Evolutionary conservation across 1,140 invertebrate species (phyloP), one percentile per base, ranked within the genome.

Genomic region (Drosophila fuyamai): DNA sequence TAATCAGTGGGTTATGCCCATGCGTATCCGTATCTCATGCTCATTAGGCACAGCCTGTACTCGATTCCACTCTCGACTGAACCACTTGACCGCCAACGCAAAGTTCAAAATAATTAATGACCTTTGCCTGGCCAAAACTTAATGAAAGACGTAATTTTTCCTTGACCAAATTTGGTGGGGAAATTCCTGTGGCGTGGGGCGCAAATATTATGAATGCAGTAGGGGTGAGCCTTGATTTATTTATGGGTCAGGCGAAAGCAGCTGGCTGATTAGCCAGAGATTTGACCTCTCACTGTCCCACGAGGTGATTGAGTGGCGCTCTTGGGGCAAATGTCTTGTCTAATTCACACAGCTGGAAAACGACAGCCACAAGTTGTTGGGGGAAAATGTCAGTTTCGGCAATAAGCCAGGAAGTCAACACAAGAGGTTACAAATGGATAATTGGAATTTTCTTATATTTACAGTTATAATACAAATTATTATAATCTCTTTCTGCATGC

Each of bases 41-140:
- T 89, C 85, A 90, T 89, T 89, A 89, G 85, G 73, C 84, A 81
- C 84, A 89, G 84, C 74, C 80, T 89, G 80, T 72, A 81, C 77
- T 41, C 66, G 47, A 35, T 13, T 44, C 29, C 18, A 40, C n/a
- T 32, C 27, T 43, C 12, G 2, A 59, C 53, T 51, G 48, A 23
- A 56, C 41, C 18, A 72, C 80, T 89, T 89, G 84, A 89, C 85
- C 80, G 68, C 76, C 84, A 72, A 68, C 59, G 74, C 54, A 79
- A 84, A 89, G 84, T 89, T 89, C 84, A 89, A 89, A 89, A 81
- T 89, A 89, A 89, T 89, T 89, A 89, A 89, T 89, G 84, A 89
- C 84, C 84, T 89, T 81, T 65, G 68, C 76, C 9, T 32, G 72
- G 59, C 81, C 76, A 84, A 90, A 79, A 79, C 77, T 90, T 89